These are phyloP conservation scores for Lepetodrilus schrolli DNA, from an alignment of 2,888 invertebrate genomes.

Conservation along the genomic window DNA sequence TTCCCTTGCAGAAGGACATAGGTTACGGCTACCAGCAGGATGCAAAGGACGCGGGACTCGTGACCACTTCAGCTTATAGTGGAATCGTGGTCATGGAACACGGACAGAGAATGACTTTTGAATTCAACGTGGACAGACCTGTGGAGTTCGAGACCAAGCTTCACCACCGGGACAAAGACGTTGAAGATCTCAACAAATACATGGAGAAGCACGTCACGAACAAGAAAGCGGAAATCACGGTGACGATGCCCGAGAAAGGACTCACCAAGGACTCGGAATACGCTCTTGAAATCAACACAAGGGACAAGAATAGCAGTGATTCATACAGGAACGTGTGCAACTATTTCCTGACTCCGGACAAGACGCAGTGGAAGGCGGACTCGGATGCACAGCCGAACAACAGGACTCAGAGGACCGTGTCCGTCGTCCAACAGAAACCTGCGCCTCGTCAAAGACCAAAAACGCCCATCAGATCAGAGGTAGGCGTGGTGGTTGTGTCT, in stretches of 20 bases:
- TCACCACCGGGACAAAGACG: constrained; percentile 28
- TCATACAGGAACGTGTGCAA: constrained; percentile 18
- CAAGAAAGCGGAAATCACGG: constrained; percentile 20
- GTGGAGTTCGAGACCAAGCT: constrained; percentile 37
- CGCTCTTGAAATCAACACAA: constrained; percentile 2
- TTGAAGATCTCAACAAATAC: constrained; percentile 1
- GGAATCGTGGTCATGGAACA: constrained; percentile 5
- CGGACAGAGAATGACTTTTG: constrained; percentile 40
- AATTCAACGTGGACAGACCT: constrained; percentile 37
- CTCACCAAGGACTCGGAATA: constrained; percentile 4
- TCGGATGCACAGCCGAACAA: not conserved
- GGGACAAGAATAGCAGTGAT: not conserved
- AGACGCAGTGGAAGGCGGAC: constrained; percentile 7
- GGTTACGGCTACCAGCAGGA: constrained; percentile 55
- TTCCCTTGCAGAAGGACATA: constrained; percentile 54
- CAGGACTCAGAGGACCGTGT: not conserved
- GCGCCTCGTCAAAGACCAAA: not conserved
- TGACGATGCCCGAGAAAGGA: constrained; percentile 19
- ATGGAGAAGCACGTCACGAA: not conserved
- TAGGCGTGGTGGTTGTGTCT: too few relatives aligned
- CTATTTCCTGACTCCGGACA: constrained; percentile 17
- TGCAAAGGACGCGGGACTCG: constrained; percentile 50
- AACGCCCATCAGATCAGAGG: not conserved
- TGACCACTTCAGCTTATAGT: constrained; percentile 45
- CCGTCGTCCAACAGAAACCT: not conserved